These are phyloP conservation scores for Rhinopomastus cyanomelas DNA, from an alignment of 2,113 vertebrate species.

Conservation along the genomic window DNA sequence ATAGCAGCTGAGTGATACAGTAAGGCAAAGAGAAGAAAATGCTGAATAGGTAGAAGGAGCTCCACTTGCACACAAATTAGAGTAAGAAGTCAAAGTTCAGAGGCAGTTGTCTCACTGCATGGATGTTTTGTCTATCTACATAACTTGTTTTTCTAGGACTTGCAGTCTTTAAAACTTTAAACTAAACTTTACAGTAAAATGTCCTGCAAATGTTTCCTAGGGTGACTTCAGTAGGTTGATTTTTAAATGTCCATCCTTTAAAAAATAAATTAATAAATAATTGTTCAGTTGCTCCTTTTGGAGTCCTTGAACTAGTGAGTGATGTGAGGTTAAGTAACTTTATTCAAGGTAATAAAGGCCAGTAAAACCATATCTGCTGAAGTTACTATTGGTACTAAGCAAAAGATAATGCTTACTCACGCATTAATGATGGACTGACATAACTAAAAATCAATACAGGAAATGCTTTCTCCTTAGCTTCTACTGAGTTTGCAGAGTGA, in stretches of 20 bases:
- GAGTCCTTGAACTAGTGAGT: background rate
- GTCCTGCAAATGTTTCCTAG: background rate
- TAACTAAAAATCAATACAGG: background rate
- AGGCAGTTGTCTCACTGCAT: background rate
- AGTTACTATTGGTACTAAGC: background rate
- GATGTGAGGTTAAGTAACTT: background rate
- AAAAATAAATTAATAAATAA: background rate
- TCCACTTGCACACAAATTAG: background rate
- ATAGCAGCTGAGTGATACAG: background rate
- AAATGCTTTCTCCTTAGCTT: background rate
- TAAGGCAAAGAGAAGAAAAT: background rate
- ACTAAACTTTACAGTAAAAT: background rate
- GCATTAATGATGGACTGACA: background rate
- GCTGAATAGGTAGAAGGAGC: background rate
- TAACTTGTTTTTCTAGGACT: background rate
- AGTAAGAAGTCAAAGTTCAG: background rate
- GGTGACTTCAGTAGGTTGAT: background rate
- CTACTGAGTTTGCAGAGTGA: background rate
- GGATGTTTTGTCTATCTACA: background rate
- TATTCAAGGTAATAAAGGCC: background rate
- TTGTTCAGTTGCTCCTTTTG: background rate
- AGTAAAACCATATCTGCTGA: background rate
- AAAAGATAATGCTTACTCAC: background rate
- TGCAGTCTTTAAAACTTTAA: background rate
- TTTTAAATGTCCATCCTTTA: background rate